Evolutionary conservation across 2,797 vertebrate species (phyloP), one percentile per base, ranked within the genome.

Genomic region (Pipistrellus nathusii): DNA sequence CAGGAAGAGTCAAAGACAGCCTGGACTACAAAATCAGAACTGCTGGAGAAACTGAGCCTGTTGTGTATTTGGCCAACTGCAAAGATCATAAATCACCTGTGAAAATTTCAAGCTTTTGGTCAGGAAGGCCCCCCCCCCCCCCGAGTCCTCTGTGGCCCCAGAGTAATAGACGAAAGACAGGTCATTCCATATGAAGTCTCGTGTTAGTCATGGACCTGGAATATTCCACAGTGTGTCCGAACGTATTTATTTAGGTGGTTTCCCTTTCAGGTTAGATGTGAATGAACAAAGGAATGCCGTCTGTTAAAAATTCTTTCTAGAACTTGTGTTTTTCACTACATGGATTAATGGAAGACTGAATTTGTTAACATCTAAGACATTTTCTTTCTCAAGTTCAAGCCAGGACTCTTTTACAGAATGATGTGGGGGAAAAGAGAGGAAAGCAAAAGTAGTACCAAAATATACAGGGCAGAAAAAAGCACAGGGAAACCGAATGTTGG

Each of bases 361-460:
- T 82, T 91, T 66, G 75, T 69, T 55, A 76, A 71, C 71, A 71
- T 81, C 30, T 59, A 85, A 72, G 62, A 73, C 30, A 14, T 55
- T 80, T 80, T 57, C 41, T 90, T 93, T 44, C 64, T 91, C 72
- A 41, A 5, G 13, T 91, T 90, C 35, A 53, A 32, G 30, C 44
- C 76, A 84, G 71, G 85, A 76, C 53, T 84, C 32, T 83, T 86
- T 59, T 41, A 66, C 57, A 94, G 76, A 80, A 38, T 21, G 53
- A 35, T 51, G 80, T 80, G 81, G 55, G 44, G 44, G 64, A 85
- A 62, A 76, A 72, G 55, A 78, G 66, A 75, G 75, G 38, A 48
- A 83, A 80, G 75, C 62, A 62, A 41, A 77, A 32, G 10, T 14
- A 51, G 64, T 17, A 18, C 23, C 81, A 11, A 35, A 71, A 38